A percentile compares a stretch with the other conserved stretches of the same genome.
Conservation (phyloP, 2,797 vertebrate species). For the Melanotaenia parkinsoni region DNA sequence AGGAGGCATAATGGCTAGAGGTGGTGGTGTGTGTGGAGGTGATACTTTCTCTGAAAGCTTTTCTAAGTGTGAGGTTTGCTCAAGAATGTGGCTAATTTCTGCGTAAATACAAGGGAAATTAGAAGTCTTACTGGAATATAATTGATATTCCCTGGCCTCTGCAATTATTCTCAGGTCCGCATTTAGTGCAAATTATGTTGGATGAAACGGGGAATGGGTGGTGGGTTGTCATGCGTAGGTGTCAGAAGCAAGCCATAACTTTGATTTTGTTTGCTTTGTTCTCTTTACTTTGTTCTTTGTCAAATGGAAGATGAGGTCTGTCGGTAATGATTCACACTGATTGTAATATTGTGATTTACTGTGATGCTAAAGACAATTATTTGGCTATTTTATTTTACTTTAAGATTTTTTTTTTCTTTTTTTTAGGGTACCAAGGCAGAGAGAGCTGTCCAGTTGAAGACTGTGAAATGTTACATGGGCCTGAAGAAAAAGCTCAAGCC, state of each 20-base stretch:
- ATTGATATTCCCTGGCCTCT: constrained; percentile 75
- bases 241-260: constrained; percentile 46
- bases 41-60: constrained; percentile 55
- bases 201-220: constrained; percentile 18
- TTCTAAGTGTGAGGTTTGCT: constrained; percentile 67
- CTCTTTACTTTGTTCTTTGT: constrained; percentile 51
- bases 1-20: constrained; percentile 5
- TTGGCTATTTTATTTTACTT: constrained; percentile 10
- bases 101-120: constrained; percentile 72
- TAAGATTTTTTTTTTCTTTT: not conserved
- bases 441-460: constrained; percentile 84
- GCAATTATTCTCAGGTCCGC: constrained; percentile 53
- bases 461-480: constrained; percentile 91
- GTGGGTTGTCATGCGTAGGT: constrained; percentile 56
- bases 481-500: constrained; percentile 93
- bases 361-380: constrained; percentile 19
- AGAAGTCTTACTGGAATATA: constrained; percentile 73
- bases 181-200: constrained; percentile 49
- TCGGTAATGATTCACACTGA: constrained; percentile 35
- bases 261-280: constrained; percentile 53
- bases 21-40: not conserved
- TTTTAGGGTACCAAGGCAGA: constrained; percentile 91
- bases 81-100: constrained; percentile 75
- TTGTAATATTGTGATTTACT: constrained; percentile 17
- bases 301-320: constrained; percentile 23